Percentiles rank a stretch among this genome's conserved stretches.
Conservation (phyloP, 1,140 invertebrate genomes). For the Orius insidiosus region DNA sequence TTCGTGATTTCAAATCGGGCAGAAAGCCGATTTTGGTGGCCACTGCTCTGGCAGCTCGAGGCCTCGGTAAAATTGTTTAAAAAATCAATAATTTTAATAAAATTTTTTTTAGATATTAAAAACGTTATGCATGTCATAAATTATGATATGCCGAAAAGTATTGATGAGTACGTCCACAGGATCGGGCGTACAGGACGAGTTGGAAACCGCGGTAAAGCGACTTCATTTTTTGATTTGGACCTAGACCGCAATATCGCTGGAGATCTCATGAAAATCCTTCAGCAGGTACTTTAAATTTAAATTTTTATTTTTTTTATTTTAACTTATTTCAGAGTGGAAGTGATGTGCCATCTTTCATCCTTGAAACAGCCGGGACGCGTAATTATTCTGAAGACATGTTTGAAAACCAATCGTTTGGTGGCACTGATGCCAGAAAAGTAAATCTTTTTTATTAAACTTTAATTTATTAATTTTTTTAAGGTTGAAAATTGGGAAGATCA, state of each 20-base stretch:
- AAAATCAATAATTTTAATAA: too few species aligned
- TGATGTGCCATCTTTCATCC: too few species aligned
- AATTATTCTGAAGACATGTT: too few species aligned
- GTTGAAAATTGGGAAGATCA: too few species aligned
- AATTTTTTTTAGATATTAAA: constrained; percentile 45
- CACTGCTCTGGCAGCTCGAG: constrained; percentile 86
- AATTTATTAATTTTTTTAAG: too few species aligned
- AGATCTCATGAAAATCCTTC: constrained; percentile 53
- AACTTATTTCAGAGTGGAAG: too few species aligned
- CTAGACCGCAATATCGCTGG: constrained; percentile 39
- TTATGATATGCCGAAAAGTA: constrained; percentile 70
- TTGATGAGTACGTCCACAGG: constrained; percentile 89
- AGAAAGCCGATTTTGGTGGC: constrained; percentile 65
- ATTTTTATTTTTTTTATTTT: too few species aligned
- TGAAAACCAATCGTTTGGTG: too few species aligned
- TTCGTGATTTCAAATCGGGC: constrained; percentile 64
- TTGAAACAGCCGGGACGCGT: too few species aligned
- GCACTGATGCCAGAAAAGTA: too few species aligned
- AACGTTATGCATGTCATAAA: constrained; percentile 79
- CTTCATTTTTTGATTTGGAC: constrained; percentile 63
- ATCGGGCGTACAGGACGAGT: constrained; percentile 89
- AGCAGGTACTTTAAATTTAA: constrained; percentile 29
- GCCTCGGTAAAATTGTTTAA: constrained; percentile 58
- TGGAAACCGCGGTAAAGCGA: constrained; percentile 76
- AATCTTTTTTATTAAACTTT: too few species aligned